Evolutionary conservation across 2,888 invertebrate genomes (phyloP), one percentile per base, ranked within the genome.

Genomic region (Norana najaformis): DNA sequence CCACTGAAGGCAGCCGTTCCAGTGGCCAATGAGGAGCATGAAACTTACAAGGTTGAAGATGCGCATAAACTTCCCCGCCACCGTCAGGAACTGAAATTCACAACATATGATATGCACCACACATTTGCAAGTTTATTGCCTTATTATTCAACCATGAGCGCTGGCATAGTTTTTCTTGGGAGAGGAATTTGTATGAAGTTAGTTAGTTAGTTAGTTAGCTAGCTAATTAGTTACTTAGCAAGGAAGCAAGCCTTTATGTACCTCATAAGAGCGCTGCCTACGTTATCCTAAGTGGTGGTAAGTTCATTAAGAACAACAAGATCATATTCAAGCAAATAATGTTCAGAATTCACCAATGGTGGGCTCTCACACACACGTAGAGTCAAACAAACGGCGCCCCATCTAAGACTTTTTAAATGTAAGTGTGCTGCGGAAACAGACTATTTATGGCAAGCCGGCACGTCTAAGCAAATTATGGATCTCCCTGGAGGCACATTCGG

Each of bases 51-150:
- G 96, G 96, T 99, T 99, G 97, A 99, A 98, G 96, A 99, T 99
- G 96, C 99, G 96, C 98, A 99, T 98, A 96, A 99, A 99, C 95
- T 99, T 98, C 95, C 98, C 98, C 94, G 99, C 99, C 97, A 99
- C 98, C 96, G 98, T 98, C 96, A 99, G 97, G 96, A 99, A 99
- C 99, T 99, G 97, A 93, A 97, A 96, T n/a, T 69, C 69, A 69
- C 69, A n/a, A n/a, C n/a, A 69, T n/a, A 8, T n/a, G n/a, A n/a
- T 11, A 47, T 4, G 23, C 47, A 0, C 8, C 30, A 30, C 30
- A 53, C 4, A 18, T 53, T 11, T 53, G 23, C 30, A 23, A 13
- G 53, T 30, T 53, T 11, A 53, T 69, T n/a, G 4, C 13, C 8
- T n/a, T 69, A n/a, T n/a, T n/a, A 69, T 13, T 30, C 69, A n/a